Base-by-base conservation (phyloP, 2,797 vertebrate genomes). In the Ataeniobius toweri region DNA sequence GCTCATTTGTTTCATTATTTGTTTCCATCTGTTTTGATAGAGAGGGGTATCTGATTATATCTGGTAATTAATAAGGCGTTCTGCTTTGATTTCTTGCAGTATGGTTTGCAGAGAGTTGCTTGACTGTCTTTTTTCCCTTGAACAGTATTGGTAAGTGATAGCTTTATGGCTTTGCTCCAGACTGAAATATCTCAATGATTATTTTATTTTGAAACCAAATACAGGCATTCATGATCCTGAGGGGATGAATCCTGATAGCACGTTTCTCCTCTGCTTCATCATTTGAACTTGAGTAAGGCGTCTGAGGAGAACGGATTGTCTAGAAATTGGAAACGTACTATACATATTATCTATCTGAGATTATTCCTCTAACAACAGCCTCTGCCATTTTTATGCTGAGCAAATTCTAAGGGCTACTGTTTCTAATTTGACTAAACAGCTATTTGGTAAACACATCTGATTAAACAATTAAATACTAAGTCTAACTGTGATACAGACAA, bases 1-100 rank as follows among this genome's bases (percentile, higher is more conserved):
- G 72, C 80, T 70, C 56, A 51, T 53, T 63, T 24, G 39, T 72
- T 77, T 77, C 12, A 71, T 53, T 12, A 28, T 76, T 68, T 74
- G 44, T 50, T 58, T 59, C 80, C 41, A 26, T 79, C 74, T 59
- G 28, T 55, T 39, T 26, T 39, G 55, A 82, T 14, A 18, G 50
- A 9, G 10, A 41, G 26, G 61, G 14, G 18, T 28, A 53, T 63
- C 44, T 58, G 48, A 7, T 24, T 46, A 26, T 48, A 53, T 63
- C 31, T 58, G 65, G 6, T 31, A 31, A 50, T 77, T 44, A 28
- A 44, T 5, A 59, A 24, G 12, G 12, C 18, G 36, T 75, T 67
- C 39, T 10, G 28, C 22, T 75, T 39, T 51, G 61, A 0, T 61
- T 71, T 75, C 36, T 46, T 72, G 53, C 53, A 61, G 51, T 36